Conservation (phyloP, 1,140 invertebrate species). For the Archivesica marissinica region DNA sequence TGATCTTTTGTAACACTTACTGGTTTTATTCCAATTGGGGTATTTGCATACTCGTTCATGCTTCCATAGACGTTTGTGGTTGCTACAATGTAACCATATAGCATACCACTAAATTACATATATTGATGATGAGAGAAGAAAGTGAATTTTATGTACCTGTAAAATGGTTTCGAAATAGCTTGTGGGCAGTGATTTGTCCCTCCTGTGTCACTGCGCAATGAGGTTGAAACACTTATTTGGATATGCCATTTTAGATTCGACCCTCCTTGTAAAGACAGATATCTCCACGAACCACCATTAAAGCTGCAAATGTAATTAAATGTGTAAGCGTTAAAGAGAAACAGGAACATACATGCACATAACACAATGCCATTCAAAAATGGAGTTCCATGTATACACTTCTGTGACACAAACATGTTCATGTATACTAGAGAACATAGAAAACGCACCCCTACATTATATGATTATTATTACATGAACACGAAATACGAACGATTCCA, state of each 20-base stretch:
- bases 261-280: not conserved
- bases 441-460: no score
- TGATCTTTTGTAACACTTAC: not conserved
- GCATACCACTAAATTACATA: not conserved
- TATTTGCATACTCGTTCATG: not conserved
- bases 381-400: no score
- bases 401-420: no score
- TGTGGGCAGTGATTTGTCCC: conserved; percentile 5
- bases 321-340: no score
- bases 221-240: not conserved
- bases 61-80: not conserved
- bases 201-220: not conserved
- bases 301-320: conserved; percentile 6
- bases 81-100: not conserved
- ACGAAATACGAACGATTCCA: no score
- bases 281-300: not conserved
- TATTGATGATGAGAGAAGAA: not conserved
- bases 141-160: not conserved
- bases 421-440: no score
- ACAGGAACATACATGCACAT: no score
- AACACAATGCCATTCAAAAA: no score
- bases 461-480: no score
- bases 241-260: not conserved
- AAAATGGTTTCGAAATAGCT: not conserved
- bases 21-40: not conserved